Percentiles rank a stretch among this genome's conserved stretches.
Evolutionary conservation across 2,797 vertebrate species (phyloP).

Genomic region (Neomorphus geoffroyi): DNA sequence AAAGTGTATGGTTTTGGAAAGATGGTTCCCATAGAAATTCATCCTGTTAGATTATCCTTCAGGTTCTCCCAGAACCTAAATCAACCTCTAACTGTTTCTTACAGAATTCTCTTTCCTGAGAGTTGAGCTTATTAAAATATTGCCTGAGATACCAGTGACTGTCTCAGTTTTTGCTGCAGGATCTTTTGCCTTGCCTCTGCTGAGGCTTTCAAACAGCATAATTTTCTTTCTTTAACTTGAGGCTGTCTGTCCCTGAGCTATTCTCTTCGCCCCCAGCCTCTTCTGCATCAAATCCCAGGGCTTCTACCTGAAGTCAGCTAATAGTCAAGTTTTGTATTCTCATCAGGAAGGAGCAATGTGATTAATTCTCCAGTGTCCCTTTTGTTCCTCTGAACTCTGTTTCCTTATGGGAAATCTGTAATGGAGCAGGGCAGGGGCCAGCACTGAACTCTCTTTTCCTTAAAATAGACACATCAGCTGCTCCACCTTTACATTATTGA

Average conservation of each 20-base stretch:
- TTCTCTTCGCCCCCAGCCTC: not conserved
- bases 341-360: not conserved
- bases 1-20: not conserved
- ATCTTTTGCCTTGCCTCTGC: not conserved
- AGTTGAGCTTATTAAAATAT: constrained; percentile 32
- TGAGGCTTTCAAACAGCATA: not conserved
- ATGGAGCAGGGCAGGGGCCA: not conserved
- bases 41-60: not conserved
- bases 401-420: not conserved
- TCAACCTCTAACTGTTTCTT: constrained; percentile 9
- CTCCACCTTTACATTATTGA: not conserved
- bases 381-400: not conserved
- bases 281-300: not conserved
- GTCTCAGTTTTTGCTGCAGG: not conserved
- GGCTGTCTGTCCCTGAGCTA: not conserved
- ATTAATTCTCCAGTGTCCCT: constrained; percentile 12
- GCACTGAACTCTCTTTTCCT: not conserved
- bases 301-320: constrained; percentile 10
- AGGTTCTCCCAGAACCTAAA: constrained; percentile 14
- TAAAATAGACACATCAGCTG: constrained; percentile 26
- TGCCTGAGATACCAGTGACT: constrained; percentile 4
- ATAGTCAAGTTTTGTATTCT: not conserved
- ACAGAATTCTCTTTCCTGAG: not conserved
- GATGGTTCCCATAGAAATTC: not conserved
- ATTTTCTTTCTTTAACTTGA: not conserved